Conservation (phyloP, 2,113 vertebrate species). For the Trachemys scripta region DNA sequence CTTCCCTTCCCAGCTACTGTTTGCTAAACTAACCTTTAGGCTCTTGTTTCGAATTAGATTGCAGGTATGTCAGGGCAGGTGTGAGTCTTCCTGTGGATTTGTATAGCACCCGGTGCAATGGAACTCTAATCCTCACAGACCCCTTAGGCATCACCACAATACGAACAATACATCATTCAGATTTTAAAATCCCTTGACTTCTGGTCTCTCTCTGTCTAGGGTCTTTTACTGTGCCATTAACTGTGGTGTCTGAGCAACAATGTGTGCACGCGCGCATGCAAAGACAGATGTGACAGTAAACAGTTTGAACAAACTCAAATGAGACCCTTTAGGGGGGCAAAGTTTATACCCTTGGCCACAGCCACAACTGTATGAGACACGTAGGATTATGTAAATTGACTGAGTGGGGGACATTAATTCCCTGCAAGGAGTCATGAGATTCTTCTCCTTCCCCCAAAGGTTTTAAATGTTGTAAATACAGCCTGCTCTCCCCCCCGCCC, state of each 20-base stretch:
- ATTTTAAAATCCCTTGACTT: rapidly evolving
- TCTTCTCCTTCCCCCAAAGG: background rate
- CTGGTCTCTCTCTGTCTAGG: background rate
- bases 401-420: background rate
- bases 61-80: background rate
- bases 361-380: background rate
- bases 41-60: background rate
- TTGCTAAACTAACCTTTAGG: background rate
- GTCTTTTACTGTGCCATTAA: background rate
- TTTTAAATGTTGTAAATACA: background rate
- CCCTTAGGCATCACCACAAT: background rate
- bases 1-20: background rate
- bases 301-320: background rate
- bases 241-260: rapidly evolving
- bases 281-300: background rate
- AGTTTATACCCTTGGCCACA: background rate
- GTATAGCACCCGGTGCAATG: background rate
- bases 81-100: rapidly evolving
- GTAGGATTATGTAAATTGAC: background rate
- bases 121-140: background rate
- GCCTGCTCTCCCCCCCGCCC: too few species aligned
- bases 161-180: rapidly evolving
- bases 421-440: background rate
- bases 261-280: background rate
- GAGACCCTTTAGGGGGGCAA: background rate